Evolutionary conservation across 2,888 invertebrate species (phyloP), one percentile per base, ranked within the genome.

Genomic region (Flexamia atlantica): DNA sequence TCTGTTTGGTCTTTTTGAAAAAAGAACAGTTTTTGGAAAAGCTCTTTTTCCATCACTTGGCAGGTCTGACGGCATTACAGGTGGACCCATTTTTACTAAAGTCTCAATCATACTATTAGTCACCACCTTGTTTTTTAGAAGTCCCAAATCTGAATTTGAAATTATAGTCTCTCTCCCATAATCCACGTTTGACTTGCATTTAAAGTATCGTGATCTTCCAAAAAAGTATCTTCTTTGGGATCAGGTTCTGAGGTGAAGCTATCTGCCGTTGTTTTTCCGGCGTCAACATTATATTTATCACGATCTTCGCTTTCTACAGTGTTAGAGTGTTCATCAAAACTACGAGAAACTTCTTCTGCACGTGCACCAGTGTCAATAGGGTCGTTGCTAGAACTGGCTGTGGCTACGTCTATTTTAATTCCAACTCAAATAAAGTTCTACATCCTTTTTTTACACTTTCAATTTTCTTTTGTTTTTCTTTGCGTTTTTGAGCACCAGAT

Each of bases 101-200:
- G 76, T 46, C 42, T 76, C 76, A 46, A 42, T 46, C 12, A 76
- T 25, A 76, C 50, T 76, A n/a, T 23, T 25, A 50, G 42, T 76
- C 50, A 76, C 50, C 50, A 46, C 76, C 50, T 70, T 70, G 70
- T 70, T 70, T 70, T 70, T 76, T 25, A 76, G 76, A 42, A 76
- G 76, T 76, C 76, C 76, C 76, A 76, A 76, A 50, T 76, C 76
- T 76, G 46, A 76, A 76, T 46, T 76, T 42, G 76, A 46, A 76
- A 46, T 76, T 5, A 46, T 76, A 46, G 46, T 46, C 23, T 20
- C 20, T 12, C 25, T 12, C 12, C 14, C 46, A 23, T 42, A 46
- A 76, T 76, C 76, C 46, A 76, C 32, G 20, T 70, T 70, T 68
- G 68, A 68, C 68, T 7, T 32, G 70, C 36, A 70, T 70, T 70